Evolutionary conservation across 2,113 vertebrate species (phyloP).

Genomic region (Ophiodon elongatus): DNA sequence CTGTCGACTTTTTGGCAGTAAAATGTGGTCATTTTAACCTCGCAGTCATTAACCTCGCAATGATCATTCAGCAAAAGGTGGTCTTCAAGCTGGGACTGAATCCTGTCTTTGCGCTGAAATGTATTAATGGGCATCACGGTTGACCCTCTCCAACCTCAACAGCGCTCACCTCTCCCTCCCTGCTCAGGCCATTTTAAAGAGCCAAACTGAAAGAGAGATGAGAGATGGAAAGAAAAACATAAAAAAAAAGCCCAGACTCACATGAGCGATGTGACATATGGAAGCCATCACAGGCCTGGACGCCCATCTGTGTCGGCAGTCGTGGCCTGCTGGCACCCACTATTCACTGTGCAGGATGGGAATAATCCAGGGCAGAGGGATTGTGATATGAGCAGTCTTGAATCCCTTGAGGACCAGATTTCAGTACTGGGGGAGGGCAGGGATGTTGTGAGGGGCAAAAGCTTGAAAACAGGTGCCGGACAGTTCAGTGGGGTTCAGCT

Average conservation of each 20-base stretch:
- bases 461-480: constrained; percentile 81
- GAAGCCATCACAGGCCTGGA: constrained; percentile 80
- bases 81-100: constrained; percentile 41
- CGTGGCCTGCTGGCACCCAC: constrained; percentile 78
- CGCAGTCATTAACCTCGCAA: constrained; percentile 65
- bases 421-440: constrained; percentile 30
- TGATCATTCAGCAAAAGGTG: constrained; percentile 55
- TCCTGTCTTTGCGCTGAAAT: constrained; percentile 42
- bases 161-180: constrained; percentile 47
- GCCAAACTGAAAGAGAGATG: constrained; percentile 72
- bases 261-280: constrained; percentile 79
- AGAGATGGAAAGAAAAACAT: constrained; percentile 77
- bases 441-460: constrained; percentile 65
- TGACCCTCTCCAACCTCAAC: constrained; percentile 58
- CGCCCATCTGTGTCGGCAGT: constrained; percentile 82
- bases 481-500: constrained; percentile 60
- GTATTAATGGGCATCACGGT: constrained; percentile 67
- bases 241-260: constrained; percentile 37
- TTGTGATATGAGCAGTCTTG: constrained; percentile 69
- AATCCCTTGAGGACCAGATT: constrained; percentile 65
- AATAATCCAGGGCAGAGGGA: constrained; percentile 81
- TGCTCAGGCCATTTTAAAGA: constrained; percentile 57
- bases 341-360: constrained; percentile 75
- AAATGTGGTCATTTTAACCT: constrained; percentile 67
- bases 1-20: constrained; percentile 64